Percentiles rank a stretch among this genome's conserved stretches.
phyloP scores from a whole-genome alignment of 2,888 invertebrate species.

The Tetramorium bicarinatum region DNA sequence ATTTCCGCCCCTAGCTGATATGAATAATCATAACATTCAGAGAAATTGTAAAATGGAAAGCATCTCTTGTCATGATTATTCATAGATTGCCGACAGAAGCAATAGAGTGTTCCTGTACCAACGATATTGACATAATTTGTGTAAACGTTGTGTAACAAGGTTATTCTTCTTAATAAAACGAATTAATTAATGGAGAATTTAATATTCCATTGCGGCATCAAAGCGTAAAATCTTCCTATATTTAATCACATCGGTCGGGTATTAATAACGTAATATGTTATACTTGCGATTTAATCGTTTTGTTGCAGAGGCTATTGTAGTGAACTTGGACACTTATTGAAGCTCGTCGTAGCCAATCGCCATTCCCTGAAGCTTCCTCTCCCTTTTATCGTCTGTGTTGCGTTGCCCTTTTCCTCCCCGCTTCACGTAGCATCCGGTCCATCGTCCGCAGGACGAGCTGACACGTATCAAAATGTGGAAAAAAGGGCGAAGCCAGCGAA shows the following conservation, averaged over 20 bases:
- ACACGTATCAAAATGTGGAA: constrained; percentile 57
- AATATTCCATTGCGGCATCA: constrained; percentile 3
- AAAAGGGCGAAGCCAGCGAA: constrained; percentile 48
- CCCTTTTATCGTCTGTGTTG: constrained; percentile 34
- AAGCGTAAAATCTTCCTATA: background rate
- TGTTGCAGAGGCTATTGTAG: constrained; percentile 38
- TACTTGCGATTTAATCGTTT: constrained; percentile 34
- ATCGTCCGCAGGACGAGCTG: constrained; percentile 47
- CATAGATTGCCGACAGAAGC: constrained; percentile 15
- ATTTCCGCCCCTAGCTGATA: constrained; percentile 15
- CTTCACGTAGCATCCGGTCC: constrained; percentile 22
- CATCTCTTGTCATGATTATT: constrained; percentile 17
- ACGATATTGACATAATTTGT: constrained; percentile 5
- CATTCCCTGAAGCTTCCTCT: constrained; percentile 37
- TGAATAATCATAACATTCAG: constrained; percentile 30
- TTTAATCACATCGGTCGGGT: constrained; percentile 24
- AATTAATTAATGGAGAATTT: constrained; percentile 13
- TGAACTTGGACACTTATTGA: constrained; percentile 49
- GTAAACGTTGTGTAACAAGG: background rate
- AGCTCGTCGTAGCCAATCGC: constrained; percentile 44
- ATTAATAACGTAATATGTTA: constrained; percentile 44
- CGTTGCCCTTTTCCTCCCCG: constrained; percentile 22
- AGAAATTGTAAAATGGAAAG: constrained; percentile 12
- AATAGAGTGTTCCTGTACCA: constrained; percentile 7
- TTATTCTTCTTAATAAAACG: constrained; percentile 15